Base-by-base conservation (phyloP, 2,797 vertebrate genomes). In the Pseudochaenichthys georgianus region DNA sequence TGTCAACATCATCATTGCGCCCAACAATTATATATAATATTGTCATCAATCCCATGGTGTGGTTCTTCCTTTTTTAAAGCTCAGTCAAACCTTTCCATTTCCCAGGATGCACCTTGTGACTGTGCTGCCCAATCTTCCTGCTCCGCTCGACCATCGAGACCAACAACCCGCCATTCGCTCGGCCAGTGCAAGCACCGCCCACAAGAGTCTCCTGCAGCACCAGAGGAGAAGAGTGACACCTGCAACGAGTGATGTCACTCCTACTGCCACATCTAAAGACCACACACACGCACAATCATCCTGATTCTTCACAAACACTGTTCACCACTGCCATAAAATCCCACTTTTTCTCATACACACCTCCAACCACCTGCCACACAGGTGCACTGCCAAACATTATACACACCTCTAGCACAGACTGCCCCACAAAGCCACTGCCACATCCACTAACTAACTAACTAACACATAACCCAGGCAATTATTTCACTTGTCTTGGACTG, bases 51-150 rank as follows among this genome's bases (percentile, higher is more conserved):
- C 17, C 41, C 5, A 19, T 42, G 3, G 19, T 68, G 12, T 48
- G 38, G 41, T 38, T 38, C 34, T 38, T 38, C 34, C 34, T 38
- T 52, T 67, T 64, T 23, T 16, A 42, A 50, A 31, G 34, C 17
- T 61, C n/a, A 50, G 4, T 68, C 5, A 55, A 55, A 55, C 3
- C 3, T 62, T 73, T 63, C 52, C 86, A 75, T 86, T 90, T 93
- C 83, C 71, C 89, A 99, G 98, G 98, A 99, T 69, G 87, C 86
- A n/a, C 90, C 96, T 13, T 99, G 98, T 85, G 97, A 98, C 90
- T 99, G 98, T 66, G 95, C 92, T 28, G 90, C 94, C 66, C 97
- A 97, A 92, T 95, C 97, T 15, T 91, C 96, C 83, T 98, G 97
- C 90, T 93, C 96, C 4, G 78, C 94, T 80, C 94, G 97, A 64